Evolutionary conservation across 2,888 invertebrate genomes (phyloP).

Genomic region (Heliconius aoede): DNA sequence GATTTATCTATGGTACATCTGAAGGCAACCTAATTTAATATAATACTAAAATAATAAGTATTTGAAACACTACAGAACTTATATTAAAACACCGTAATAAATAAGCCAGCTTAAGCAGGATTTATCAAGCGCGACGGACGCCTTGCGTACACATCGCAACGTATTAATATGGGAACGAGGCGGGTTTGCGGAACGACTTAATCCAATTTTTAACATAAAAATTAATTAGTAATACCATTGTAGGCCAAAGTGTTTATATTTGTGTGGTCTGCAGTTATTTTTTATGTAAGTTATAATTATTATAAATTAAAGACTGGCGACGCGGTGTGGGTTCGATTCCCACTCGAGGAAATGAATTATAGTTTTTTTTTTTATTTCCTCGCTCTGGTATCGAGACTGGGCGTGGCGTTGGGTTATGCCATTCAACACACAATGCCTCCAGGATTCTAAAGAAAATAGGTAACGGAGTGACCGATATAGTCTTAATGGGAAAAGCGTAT

Average conservation of each 20-base stretch:
- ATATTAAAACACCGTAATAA: constrained; percentile 27
- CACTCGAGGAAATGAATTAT: too few relatives aligned
- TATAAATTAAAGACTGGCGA: too few relatives aligned
- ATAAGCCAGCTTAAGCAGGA: constrained; percentile 33
- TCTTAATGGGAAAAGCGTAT: too few relatives aligned
- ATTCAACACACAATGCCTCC: too few relatives aligned
- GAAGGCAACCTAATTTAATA: not conserved
- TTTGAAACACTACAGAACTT: constrained; percentile 10
- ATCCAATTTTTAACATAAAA: constrained; percentile 34
- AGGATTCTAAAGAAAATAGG: too few relatives aligned
- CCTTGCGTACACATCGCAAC: constrained; percentile 22
- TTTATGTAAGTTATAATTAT: not conserved
- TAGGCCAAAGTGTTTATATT: not conserved
- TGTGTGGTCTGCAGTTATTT: not conserved
- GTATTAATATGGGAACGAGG: constrained; percentile 25
- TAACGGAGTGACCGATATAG: too few relatives aligned
- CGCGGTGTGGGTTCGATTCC: too few relatives aligned
- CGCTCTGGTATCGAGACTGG: too few relatives aligned
- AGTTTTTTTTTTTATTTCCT: too few relatives aligned
- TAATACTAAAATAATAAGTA: constrained; percentile 7
- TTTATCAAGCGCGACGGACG: constrained; percentile 33
- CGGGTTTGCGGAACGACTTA: constrained; percentile 30
- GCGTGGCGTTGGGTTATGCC: too few relatives aligned
- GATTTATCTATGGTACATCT: not conserved
- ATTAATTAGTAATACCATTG: constrained; percentile 10